Conservation (phyloP, 2,113 vertebrate species). For the Malaclemys terrapin region DNA sequence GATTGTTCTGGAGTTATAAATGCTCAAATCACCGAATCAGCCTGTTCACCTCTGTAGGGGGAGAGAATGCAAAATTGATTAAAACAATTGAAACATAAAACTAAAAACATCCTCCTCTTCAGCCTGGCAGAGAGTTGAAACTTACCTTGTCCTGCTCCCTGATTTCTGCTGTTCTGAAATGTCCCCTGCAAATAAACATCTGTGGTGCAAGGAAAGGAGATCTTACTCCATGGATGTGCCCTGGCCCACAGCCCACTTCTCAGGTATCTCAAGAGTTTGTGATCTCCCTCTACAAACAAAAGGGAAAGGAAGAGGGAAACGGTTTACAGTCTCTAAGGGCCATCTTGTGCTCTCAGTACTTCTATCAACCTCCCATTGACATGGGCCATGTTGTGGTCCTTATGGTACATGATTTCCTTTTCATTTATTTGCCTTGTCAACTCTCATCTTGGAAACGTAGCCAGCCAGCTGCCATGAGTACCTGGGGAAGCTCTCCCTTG, state of each 20-base stretch:
- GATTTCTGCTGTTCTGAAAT: conserved; percentile 4
- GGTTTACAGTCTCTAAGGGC: background rate
- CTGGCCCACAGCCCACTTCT: background rate
- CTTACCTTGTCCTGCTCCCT: conserved; percentile 41
- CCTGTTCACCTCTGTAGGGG: background rate
- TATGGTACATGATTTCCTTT: background rate
- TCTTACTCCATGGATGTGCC: background rate
- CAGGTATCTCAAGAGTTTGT: background rate
- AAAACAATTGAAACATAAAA: conserved; percentile 39
- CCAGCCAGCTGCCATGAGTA: background rate
- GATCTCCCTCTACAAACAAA: background rate
- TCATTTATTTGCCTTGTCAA: background rate
- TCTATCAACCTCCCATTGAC: background rate
- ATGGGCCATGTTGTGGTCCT: background rate
- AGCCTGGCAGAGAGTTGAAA: conserved; percentile 53
- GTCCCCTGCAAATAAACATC: background rate
- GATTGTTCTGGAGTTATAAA: conserved; percentile 3
- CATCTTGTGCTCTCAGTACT: background rate
- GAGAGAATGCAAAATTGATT: conserved; percentile 59
- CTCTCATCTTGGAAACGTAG: background rate
- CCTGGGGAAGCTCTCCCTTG: background rate
- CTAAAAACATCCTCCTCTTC: conserved; percentile 33
- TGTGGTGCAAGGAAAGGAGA: conserved; percentile 32
- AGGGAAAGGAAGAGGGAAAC: background rate
- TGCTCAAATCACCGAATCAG: conserved; percentile 62